Evolutionary conservation across 2,797 vertebrate species (phyloP).

Genomic region (Phrynocephalus guinanensis): DNA sequence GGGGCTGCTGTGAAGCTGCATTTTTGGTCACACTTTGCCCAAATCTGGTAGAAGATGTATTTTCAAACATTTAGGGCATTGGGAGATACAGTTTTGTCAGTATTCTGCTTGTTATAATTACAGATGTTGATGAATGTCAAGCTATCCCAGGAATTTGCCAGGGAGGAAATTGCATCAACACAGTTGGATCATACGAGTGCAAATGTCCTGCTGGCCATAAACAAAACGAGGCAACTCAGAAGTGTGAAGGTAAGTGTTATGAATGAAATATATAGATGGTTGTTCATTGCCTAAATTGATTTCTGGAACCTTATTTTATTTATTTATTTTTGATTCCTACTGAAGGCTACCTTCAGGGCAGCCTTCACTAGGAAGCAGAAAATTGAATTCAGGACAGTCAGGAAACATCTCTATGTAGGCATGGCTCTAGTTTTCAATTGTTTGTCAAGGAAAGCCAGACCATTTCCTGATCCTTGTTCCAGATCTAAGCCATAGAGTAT

Average conservation of each 20-base stretch:
- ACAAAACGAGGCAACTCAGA: conserved; percentile 78
- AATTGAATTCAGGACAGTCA: background rate
- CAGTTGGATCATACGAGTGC: conserved; percentile 81
- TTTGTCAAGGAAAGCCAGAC: background rate
- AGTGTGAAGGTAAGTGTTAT: conserved; percentile 79
- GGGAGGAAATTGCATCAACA: conserved; percentile 82
- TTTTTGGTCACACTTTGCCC: no score
- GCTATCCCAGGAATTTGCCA: conserved; percentile 82
- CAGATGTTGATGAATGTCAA: conserved; percentile 85
- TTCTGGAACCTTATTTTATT: background rate
- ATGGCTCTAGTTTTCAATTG: background rate
- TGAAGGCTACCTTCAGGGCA: background rate
- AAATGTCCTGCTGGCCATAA: conserved; percentile 79
- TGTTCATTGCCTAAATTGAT: background rate
- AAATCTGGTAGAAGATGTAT: background rate
- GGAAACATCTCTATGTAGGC: background rate
- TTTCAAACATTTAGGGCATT: conserved; percentile 34
- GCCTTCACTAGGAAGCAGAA: background rate
- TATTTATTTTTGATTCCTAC: no score
- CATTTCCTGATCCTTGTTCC: background rate
- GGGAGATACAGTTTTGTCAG: background rate
- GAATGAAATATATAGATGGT: background rate
- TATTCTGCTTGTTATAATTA: conserved; percentile 19
- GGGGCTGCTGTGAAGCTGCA: no score
- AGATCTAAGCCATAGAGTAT: background rate